These are phyloP conservation scores for Avahi laniger DNA, from an alignment of 2,797 vertebrate species.

Conservation along the genomic window DNA sequence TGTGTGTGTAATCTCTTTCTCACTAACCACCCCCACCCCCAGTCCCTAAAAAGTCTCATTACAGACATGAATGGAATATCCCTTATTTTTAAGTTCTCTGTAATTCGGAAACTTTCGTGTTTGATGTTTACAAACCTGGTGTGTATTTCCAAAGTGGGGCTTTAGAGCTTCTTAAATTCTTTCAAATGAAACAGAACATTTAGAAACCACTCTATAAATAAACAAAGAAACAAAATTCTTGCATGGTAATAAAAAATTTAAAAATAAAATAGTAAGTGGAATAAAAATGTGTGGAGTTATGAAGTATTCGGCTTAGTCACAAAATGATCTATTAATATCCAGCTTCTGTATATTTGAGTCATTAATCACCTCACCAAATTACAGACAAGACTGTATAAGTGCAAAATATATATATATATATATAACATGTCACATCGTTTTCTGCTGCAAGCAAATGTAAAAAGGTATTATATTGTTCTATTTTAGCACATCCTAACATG, in stretches of 20 bases:
- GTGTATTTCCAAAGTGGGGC: neutral
- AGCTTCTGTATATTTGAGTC: neutral
- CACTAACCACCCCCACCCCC: neutral
- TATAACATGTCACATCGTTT: neutral
- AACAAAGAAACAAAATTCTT: neutral
- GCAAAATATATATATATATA: neutral
- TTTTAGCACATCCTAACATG: neutral
- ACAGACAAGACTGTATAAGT: neutral
- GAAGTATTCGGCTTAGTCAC: neutral
- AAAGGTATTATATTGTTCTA: neutral
- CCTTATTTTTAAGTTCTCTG: neutral
- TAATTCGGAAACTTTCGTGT: neutral
- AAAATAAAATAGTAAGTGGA: neutral
- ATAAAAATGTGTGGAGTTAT: neutral
- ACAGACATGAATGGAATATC: neutral
- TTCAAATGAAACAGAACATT: constrained; percentile 2
- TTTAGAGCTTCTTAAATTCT: neutral
- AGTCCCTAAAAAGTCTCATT: neutral
- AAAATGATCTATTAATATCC: neutral
- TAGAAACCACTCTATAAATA: neutral
- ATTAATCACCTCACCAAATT: neutral
- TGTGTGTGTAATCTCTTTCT: neutral
- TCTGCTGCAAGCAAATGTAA: neutral
- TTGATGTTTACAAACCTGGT: neutral
- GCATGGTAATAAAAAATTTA: neutral